Conservation (phyloP, 2,888 invertebrate species). For the Tortricodes alternella region DNA sequence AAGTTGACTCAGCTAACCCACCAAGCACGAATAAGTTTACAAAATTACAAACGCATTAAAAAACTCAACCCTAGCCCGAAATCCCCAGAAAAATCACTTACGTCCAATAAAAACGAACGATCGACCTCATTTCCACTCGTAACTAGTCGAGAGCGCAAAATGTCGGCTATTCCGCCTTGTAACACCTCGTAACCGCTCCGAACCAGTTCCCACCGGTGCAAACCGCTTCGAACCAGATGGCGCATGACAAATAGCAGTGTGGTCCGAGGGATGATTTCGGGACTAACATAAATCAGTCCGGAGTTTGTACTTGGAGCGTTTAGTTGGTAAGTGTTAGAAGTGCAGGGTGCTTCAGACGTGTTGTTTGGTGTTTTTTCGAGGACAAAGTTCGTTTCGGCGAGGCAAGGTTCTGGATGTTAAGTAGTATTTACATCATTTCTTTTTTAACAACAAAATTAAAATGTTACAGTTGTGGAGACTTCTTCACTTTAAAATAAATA, state of each 20-base stretch:
- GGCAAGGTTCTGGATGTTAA: neutral
- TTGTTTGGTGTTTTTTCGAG: neutral
- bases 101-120: constrained; percentile 53
- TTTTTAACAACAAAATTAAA: no score
- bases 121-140: constrained; percentile 42
- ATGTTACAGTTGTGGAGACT: no score
- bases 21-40: neutral
- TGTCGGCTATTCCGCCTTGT: constrained; percentile 27
- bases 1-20: no score
- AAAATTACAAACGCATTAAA: neutral
- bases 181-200: constrained; percentile 25
- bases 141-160: constrained; percentile 45
- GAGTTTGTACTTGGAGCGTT: constrained; percentile 1
- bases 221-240: constrained; percentile 23
- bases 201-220: constrained; percentile 24
- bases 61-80: constrained; percentile 40
- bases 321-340: neutral
- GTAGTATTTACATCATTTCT: no score
- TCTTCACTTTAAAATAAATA: no score
- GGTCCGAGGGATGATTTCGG: constrained; percentile 64
- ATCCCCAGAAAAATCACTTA: constrained; percentile 39
- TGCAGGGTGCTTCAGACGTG: neutral
- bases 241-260: constrained; percentile 44
- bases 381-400: neutral
- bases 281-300: constrained; percentile 49